Percentiles rank a stretch among this genome's conserved stretches.
These are phyloP conservation scores for Bergia sp. DNA, from an alignment of 92 coral and sea anemone genomes.

Conservation along the genomic window DNA sequence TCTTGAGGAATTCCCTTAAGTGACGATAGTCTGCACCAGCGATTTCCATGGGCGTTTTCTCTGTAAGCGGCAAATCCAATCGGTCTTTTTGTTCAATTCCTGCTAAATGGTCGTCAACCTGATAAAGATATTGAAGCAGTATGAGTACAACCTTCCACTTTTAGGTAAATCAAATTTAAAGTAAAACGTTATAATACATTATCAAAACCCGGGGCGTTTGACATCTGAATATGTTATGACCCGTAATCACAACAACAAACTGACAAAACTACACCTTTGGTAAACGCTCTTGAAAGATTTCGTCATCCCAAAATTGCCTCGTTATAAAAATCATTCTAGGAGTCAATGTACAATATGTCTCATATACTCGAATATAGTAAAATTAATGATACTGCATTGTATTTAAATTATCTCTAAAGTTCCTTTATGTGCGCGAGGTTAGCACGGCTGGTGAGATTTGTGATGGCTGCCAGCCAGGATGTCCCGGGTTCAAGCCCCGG, in stretches of 20 bases:
- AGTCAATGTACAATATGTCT: too few relatives aligned
- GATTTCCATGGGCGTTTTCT: background rate
- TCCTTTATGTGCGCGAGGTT: too few relatives aligned
- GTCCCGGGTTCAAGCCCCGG: too few relatives aligned
- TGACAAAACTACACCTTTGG: background rate
- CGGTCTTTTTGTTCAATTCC: background rate
- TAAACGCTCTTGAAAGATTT: background rate
- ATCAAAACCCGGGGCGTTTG: background rate
- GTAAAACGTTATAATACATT: background rate
- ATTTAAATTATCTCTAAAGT: too few relatives aligned
- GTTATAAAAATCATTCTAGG: too few relatives aligned
- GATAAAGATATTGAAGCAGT: background rate
- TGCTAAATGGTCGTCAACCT: conserved; percentile 21
- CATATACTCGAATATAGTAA: too few relatives aligned
- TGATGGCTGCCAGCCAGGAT: too few relatives aligned
- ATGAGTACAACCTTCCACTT: too few relatives aligned
- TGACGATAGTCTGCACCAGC: conserved; percentile 26
- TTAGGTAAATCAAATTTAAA: background rate
- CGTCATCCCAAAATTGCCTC: too few relatives aligned
- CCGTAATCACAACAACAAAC: background rate
- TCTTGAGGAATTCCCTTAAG: conserved; percentile 9
- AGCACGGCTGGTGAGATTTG: too few relatives aligned
- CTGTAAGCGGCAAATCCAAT: background rate
- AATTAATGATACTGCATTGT: too few relatives aligned
- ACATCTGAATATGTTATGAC: background rate